phyloP scores from a whole-genome alignment of 1,140 invertebrate species.

The Anastatus disparis region DNA sequence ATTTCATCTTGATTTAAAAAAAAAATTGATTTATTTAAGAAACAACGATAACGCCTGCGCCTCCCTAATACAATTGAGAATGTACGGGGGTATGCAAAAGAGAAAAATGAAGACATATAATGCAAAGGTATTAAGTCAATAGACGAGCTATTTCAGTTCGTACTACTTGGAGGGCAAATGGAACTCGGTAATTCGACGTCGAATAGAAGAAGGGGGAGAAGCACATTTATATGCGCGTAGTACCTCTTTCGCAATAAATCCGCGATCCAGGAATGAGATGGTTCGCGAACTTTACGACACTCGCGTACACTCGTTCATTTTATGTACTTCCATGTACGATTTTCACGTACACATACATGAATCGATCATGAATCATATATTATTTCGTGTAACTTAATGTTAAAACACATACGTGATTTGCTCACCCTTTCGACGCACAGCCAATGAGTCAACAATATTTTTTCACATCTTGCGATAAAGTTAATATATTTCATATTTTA shows the following conservation, averaged over 20 bases:
- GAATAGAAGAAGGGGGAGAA: too few species aligned
- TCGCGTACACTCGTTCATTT: neutral
- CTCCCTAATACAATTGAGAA: too few species aligned
- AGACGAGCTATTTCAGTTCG: neutral
- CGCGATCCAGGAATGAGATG: conserved; percentile 1
- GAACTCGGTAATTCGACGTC: neutral
- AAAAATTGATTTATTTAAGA: too few species aligned
- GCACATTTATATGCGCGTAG: neutral
- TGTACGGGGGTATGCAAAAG: too few species aligned
- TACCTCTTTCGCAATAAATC: conserved; percentile 4
- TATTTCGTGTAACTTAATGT: too few species aligned
- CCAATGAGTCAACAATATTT: too few species aligned
- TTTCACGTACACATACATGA: neutral
- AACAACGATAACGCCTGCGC: too few species aligned
- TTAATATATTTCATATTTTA: too few species aligned
- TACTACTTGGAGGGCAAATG: neutral
- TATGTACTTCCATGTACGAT: neutral
- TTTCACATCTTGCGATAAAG: too few species aligned
- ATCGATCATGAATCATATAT: neutral
- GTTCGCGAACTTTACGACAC: neutral
- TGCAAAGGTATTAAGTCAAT: neutral
- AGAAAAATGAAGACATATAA: neutral
- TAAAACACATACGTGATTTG: too few species aligned
- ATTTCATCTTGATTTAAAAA: too few species aligned
- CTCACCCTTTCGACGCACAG: too few species aligned